phyloP scores from a whole-genome alignment of 2,113 vertebrate species.

The Gymnobelideus leadbeateri region DNA sequence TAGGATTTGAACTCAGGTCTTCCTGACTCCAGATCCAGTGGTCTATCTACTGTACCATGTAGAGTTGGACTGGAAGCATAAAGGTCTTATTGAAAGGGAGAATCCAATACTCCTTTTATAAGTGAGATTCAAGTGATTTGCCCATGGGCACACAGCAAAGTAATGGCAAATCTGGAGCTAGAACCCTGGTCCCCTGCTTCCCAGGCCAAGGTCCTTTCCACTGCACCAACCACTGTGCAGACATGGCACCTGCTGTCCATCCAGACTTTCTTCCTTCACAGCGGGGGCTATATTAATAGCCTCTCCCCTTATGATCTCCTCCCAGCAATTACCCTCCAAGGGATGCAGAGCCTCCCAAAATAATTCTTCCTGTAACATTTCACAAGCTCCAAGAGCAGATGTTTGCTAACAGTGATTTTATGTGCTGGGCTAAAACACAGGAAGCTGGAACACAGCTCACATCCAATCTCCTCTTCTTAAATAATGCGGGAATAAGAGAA shows the following conservation, averaged over 20 bases:
- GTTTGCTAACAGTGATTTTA: not conserved
- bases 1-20: not conserved
- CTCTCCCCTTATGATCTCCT: slow-evolving; percentile 7
- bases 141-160: not conserved
- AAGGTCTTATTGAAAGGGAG: not conserved
- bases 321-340: not conserved
- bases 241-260: slow-evolving; percentile 43
- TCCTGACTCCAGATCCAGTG: not conserved
- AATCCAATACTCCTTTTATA: not conserved
- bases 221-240: not conserved
- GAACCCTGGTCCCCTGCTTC: not conserved
- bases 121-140: not conserved
- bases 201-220: not conserved
- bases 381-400: not conserved
- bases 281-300: slow-evolving; percentile 35
- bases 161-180: not conserved
- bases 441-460: not conserved
- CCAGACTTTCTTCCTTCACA: slow-evolving; percentile 54
- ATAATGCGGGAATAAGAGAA: not conserved
- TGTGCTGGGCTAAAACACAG: not conserved
- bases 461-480: not conserved
- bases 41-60: not conserved
- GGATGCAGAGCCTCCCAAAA: slow-evolving; percentile 47
- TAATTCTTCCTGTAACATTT: not conserved
- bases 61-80: not conserved